phyloP scores from a whole-genome alignment of 2,888 invertebrate genomes.

The Smittia sp. region DNA sequence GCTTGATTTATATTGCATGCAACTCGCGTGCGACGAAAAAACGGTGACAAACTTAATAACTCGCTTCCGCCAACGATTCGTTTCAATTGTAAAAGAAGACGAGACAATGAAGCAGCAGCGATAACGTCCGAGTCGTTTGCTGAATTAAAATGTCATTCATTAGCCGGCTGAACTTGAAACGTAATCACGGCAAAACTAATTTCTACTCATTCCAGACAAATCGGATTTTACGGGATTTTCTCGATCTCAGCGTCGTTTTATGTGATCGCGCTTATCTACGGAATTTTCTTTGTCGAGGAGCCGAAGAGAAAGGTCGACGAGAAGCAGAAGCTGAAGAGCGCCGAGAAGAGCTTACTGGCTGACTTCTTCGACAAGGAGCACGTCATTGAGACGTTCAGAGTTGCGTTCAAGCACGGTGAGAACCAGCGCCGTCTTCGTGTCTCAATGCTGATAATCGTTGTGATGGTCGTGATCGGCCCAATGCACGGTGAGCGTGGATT shows the following conservation, averaged over 20 bases:
- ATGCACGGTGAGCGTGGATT: constrained; percentile 65
- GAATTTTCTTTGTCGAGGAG: constrained; percentile 69
- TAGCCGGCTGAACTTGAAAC: constrained; percentile 10
- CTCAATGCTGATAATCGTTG: constrained; percentile 73
- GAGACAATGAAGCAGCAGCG: neutral
- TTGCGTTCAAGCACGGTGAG: constrained; percentile 75
- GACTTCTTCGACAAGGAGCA: constrained; percentile 77
- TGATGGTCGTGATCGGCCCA: constrained; percentile 82
- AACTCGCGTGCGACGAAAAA: neutral
- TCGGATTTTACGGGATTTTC: constrained; percentile 81
- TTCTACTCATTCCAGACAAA: constrained; percentile 58
- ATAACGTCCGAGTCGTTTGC: neutral
- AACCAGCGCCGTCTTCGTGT: constrained; percentile 72
- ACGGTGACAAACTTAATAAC: constrained; percentile 8
- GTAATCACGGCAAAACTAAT: neutral
- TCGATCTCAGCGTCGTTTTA: constrained; percentile 73
- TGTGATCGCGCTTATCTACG: constrained; percentile 71
- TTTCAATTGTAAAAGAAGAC: neutral
- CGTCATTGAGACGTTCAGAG: constrained; percentile 72
- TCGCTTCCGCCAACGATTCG: neutral
- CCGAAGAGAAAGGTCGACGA: constrained; percentile 49
- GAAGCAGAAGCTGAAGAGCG: constrained; percentile 44
- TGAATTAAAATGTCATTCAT: constrained; percentile 6
- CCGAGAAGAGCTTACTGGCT: constrained; percentile 45
- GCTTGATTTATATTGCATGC: neutral